A percentile compares a stretch with the other conserved stretches of the same genome.
Evolutionary conservation across 1,140 invertebrate species (phyloP).

Genomic region (Tetramorium simillimum): DNA sequence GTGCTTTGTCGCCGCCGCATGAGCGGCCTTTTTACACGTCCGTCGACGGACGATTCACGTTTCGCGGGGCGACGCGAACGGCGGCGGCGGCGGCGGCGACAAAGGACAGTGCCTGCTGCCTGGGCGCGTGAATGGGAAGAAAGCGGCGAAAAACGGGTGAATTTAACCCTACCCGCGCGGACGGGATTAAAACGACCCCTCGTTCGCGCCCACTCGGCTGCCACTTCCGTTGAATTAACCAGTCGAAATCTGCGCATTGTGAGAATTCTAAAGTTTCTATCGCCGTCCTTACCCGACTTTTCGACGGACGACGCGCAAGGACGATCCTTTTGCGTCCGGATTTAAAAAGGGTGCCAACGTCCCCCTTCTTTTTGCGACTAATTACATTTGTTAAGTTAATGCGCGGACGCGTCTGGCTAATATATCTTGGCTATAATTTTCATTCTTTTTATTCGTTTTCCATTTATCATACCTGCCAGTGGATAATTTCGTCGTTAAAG

Average conservation of each 20-base stretch:
- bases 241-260: slow-evolving; percentile 32
- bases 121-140: slow-evolving; percentile 22
- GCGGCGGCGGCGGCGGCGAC: not conserved
- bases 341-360: not conserved
- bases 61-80: slow-evolving; percentile 24
- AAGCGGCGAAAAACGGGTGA: slow-evolving; percentile 23
- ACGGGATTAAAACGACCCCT: slow-evolving; percentile 34
- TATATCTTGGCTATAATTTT: not conserved
- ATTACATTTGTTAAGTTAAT: slow-evolving; percentile 3
- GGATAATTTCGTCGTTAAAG: not conserved
- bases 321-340: not conserved
- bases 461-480: not conserved
- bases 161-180: slow-evolving; percentile 40
- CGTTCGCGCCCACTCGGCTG: not conserved
- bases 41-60: slow-evolving; percentile 19
- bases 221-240: slow-evolving; percentile 42
- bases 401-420: not conserved
- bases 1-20: slow-evolving; percentile 63
- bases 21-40: slow-evolving; percentile 48
- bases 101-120: not conserved
- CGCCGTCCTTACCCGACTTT: not conserved
- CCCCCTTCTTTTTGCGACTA: not conserved
- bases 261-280: slow-evolving; percentile 30
- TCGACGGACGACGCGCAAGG: not conserved
- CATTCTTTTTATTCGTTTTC: not conserved